These are phyloP conservation scores for Loriculus beryllinus DNA, from an alignment of 2,797 vertebrate species.

Conservation along the genomic window DNA sequence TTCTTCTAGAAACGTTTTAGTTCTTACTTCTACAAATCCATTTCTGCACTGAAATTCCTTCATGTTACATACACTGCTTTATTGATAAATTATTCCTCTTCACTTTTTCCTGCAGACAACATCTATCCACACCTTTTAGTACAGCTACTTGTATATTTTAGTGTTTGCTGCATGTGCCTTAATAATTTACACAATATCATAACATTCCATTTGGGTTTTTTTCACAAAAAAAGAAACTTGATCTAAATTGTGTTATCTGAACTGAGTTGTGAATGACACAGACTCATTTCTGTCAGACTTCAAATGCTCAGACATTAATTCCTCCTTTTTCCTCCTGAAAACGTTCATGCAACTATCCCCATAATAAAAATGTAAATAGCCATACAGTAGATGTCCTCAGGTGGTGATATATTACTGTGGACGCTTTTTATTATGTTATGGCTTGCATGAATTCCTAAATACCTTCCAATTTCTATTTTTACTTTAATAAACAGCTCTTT, in stretches of 20 bases:
- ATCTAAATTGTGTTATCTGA: background rate
- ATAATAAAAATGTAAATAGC: background rate
- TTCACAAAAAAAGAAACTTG: too few relatives aligned
- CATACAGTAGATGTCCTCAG: background rate
- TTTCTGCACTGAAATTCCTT: background rate
- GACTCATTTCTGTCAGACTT: background rate
- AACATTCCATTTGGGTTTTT: too few relatives aligned
- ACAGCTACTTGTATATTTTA: background rate
- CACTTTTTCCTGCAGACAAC: background rate
- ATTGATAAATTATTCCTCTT: background rate
- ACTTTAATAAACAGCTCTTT: background rate
- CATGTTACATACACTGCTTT: background rate
- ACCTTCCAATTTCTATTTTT: background rate
- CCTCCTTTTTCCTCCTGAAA: background rate
- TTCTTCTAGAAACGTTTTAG: background rate
- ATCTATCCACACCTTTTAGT: background rate
- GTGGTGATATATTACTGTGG: background rate
- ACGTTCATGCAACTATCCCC: background rate
- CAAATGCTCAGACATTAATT: background rate
- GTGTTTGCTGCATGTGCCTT: background rate
- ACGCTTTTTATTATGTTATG: background rate
- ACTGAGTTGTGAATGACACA: background rate
- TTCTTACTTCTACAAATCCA: background rate
- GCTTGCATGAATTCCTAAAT: background rate
- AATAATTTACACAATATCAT: background rate